These are phyloP conservation scores for Harpagoxenus sublaevis DNA, from an alignment of 2,888 invertebrate genomes.

Conservation along the genomic window DNA sequence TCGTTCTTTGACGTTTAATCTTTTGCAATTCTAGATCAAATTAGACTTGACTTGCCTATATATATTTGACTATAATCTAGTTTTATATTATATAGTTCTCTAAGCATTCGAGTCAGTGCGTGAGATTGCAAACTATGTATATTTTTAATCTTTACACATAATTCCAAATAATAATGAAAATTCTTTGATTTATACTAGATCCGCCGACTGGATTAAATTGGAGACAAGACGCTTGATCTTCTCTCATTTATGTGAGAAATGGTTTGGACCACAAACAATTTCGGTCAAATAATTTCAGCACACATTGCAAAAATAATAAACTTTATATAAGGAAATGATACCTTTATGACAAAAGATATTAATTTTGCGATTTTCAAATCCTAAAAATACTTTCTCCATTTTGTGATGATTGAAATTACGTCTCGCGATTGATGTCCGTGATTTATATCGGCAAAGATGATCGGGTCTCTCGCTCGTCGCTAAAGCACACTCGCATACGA, in stretches of 20 bases:
- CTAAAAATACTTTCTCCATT: neutral
- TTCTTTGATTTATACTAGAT: too few species aligned
- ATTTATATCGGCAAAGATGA: neutral
- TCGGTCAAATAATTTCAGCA: neutral
- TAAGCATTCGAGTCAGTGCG: too few species aligned
- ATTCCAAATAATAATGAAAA: too few species aligned
- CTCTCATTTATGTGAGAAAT: neutral
- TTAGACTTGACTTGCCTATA: too few species aligned
- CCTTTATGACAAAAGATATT: neutral
- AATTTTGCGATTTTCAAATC: neutral
- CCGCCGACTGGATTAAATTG: too few species aligned
- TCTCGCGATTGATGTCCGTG: neutral
- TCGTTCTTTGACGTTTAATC: too few species aligned
- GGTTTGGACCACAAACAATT: neutral
- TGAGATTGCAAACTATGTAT: too few species aligned
- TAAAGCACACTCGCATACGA: slow-evolving; percentile 21
- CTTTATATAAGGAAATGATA: neutral
- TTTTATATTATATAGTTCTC: too few species aligned
- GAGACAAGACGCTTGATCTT: too few species aligned
- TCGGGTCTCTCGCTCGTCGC: neutral
- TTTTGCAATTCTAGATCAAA: too few species aligned
- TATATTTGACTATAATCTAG: too few species aligned
- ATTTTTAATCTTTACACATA: too few species aligned
- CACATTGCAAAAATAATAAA: neutral
- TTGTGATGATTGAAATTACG: neutral